Percentiles rank a stretch among this genome's conserved stretches.
phyloP scores from a whole-genome alignment of 2,888 invertebrate species.

The Chorisops tibialis region DNA sequence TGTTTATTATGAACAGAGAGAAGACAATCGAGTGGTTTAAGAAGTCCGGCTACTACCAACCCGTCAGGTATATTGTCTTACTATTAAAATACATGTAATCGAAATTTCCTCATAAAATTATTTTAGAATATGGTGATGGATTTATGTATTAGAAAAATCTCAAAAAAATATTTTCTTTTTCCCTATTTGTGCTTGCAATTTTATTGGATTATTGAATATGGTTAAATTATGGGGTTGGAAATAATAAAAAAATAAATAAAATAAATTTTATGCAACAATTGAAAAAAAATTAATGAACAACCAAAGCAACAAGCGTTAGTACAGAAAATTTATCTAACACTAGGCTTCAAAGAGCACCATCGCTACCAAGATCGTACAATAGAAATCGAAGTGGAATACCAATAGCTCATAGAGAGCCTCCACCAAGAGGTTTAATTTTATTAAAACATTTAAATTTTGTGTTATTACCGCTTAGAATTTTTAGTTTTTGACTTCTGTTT shows the following conservation, averaged over 20 bases:
- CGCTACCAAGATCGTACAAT: conserved; percentile 57
- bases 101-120: neutral
- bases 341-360: conserved; percentile 58
- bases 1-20: conserved; percentile 34
- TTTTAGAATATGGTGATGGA: conserved; percentile 23
- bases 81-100: neutral
- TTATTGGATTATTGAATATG: conserved; percentile 15
- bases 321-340: conserved; percentile 59
- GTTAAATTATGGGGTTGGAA: neutral
- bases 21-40: conserved; percentile 39
- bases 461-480: conserved; percentile 10
- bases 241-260: neutral
- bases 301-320: conserved; percentile 47
- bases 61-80: conserved; percentile 38
- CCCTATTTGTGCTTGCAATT: conserved; percentile 33
- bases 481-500: conserved; percentile 3
- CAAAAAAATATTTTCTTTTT: conserved; percentile 23
- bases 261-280: neutral
- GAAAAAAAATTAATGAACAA: neutral
- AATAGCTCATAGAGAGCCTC: conserved; percentile 45
- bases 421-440: conserved; percentile 37
- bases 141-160: conserved; percentile 18
- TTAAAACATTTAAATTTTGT: conserved; percentile 19
- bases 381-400: conserved; percentile 62
- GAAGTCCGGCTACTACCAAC: conserved; percentile 39